Conservation (phyloP, 2,797 vertebrate species). For the Cirrhinus molitorella region DNA sequence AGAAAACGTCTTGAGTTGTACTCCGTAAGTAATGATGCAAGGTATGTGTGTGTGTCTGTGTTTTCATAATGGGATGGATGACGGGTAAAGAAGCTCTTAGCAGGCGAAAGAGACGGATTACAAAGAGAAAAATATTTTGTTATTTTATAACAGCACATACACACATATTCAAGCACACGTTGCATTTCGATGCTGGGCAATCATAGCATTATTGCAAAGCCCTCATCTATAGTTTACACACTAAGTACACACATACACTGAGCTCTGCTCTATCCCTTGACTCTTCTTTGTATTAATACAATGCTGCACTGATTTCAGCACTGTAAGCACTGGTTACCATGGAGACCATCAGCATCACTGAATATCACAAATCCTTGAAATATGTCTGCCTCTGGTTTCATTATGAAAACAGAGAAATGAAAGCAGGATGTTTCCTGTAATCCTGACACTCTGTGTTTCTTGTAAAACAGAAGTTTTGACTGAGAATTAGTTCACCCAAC, state of each 20-base stretch:
- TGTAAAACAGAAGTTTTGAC: background rate
- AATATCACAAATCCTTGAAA: slow-evolving; percentile 36
- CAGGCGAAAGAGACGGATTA: background rate
- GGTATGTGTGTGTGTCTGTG: background rate
- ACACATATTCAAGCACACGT: background rate
- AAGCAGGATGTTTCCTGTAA: background rate
- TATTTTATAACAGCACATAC: background rate
- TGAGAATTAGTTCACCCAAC: background rate
- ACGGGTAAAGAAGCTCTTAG: background rate
- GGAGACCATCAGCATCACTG: slow-evolving; percentile 17
- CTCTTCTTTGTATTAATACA: slow-evolving; percentile 27
- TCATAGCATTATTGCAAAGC: background rate
- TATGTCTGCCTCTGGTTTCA: background rate
- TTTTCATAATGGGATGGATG: background rate
- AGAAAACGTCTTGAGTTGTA: background rate
- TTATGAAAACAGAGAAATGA: background rate
- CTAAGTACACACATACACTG: background rate
- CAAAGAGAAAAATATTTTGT: background rate
- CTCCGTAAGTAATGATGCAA: background rate
- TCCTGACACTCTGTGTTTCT: background rate
- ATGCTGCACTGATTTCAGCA: slow-evolving; percentile 18
- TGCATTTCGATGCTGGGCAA: background rate
- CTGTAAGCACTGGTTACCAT: slow-evolving; percentile 28
- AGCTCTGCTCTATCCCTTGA: background rate
- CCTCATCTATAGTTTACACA: background rate